A percentile compares a stretch with the other conserved stretches of the same genome.
These are phyloP conservation scores for Troilus luridus DNA, from an alignment of 2,888 invertebrate genomes.

Conservation along the genomic window DNA sequence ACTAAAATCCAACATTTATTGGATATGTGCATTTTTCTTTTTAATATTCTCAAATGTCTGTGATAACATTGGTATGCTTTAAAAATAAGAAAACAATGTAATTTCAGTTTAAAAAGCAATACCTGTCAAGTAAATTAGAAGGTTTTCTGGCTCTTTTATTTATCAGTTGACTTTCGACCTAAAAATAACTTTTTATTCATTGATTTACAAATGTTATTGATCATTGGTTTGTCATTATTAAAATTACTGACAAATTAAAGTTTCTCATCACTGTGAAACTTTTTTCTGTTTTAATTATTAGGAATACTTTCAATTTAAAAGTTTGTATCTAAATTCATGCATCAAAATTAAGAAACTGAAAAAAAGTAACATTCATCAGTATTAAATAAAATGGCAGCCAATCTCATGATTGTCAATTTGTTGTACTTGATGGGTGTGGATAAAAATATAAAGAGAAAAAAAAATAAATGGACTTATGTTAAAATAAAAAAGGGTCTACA, in stretches of 20 bases:
- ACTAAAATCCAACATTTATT: background rate
- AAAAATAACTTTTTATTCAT: too few relatives aligned
- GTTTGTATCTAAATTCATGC: background rate
- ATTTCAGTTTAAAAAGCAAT: background rate
- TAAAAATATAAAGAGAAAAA: too few relatives aligned
- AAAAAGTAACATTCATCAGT: too few relatives aligned
- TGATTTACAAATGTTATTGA: too few relatives aligned
- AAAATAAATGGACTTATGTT: too few relatives aligned
- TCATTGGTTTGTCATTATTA: too few relatives aligned
- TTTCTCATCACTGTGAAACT: background rate
- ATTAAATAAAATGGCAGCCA: too few relatives aligned
- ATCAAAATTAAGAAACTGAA: too few relatives aligned
- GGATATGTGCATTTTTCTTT: background rate
- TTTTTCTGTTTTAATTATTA: background rate
- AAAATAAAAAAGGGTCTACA: too few relatives aligned
- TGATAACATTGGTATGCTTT: background rate
- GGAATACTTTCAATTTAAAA: background rate
- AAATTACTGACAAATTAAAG: too few relatives aligned
- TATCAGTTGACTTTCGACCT: background rate
- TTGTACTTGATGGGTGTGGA: too few relatives aligned
- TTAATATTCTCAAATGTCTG: background rate
- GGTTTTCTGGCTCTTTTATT: background rate
- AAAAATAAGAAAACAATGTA: background rate
- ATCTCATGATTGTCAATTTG: too few relatives aligned
- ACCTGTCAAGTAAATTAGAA: background rate